Base-by-base conservation (phyloP, 2,113 vertebrate species). In the Atherinomorus stipes region DNA sequence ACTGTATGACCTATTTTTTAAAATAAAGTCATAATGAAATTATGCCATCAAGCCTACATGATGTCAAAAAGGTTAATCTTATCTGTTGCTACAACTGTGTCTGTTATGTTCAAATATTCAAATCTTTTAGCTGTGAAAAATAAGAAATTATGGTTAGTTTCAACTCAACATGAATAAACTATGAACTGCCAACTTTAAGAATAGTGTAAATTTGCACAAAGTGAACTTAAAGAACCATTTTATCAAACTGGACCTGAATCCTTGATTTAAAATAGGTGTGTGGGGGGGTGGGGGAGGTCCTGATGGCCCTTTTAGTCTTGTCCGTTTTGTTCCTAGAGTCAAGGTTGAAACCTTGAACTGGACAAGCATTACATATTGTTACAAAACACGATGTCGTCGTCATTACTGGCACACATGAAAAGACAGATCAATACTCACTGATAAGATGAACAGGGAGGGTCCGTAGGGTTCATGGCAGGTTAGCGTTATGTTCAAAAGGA, bases 391-490 rank as follows among this genome's bases (percentile, higher is more conserved):
- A 58, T 31, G 53, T 49, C 21, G 18, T 1, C 44, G 58, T 86
- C 74, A 75, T 64, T 34, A 26, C 53, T 28, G 26, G 47, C 15
- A 58, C 28, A 65, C 37, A 34, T 2, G 31, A 70, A 22, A 13
- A 7, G 47, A 50, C 38, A 19, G 67, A 86, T 91, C 88, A 26
- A 88, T 90, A 63, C 9, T 3, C 0, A 67, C 70, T 80, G 91
- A 90, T 90, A 90, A 90, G 83, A 81, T 22, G 23, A 50, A 8
- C 49, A 4, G 23, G 19, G 38, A 2, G 56, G 31, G 47, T 51
- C 64, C 2, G 21, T 25, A 19, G 38, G 19, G 70, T 71, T 82
- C 73, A 80, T 67, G 74, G 84, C 80, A 65, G 61, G 64, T 84
- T 53, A 51, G 50, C 31, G n/a, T 44, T 23, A 37, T 10, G 72